Evolutionary conservation across 92 coral and sea anemone genomes (phyloP).

Genomic region (Zoanthus solanderi): DNA sequence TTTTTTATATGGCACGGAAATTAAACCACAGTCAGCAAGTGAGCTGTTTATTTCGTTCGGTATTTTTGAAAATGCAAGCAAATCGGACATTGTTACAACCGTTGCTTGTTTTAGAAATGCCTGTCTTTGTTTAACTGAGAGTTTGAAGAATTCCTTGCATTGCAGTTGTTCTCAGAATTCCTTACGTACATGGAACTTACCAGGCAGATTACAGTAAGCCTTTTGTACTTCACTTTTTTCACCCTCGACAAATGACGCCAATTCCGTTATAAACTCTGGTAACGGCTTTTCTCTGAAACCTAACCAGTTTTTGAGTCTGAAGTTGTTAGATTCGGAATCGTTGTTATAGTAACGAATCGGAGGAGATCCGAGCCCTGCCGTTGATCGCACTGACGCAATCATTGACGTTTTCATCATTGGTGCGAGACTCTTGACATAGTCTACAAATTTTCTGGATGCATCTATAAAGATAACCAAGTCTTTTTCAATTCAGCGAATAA

Average conservation of each 20-base stretch:
- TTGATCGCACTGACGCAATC: constrained; percentile 53
- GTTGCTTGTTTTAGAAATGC: background rate
- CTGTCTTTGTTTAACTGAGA: constrained; percentile 47
- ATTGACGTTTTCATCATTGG: constrained; percentile 64
- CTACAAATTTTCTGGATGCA: too few species aligned
- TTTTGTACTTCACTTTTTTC: constrained; percentile 23
- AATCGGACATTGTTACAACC: constrained; percentile 27
- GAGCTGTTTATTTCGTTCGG: constrained; percentile 36
- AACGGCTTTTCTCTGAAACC: constrained; percentile 53
- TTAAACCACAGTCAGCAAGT: constrained; percentile 31
- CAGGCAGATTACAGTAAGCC: constrained; percentile 48
- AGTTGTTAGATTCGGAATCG: constrained; percentile 61
- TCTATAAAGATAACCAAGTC: constrained; percentile 29
- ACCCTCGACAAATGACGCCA: constrained; percentile 14
- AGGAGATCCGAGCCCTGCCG: constrained; percentile 63
- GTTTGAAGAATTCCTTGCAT: constrained; percentile 47
- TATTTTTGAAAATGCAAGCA: background rate
- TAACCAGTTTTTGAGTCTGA: constrained; percentile 55
- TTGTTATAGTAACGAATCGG: constrained; percentile 58
- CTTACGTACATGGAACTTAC: constrained; percentile 50
- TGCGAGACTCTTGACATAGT: background rate
- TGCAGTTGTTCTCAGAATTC: constrained; percentile 41
- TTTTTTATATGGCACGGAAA: constrained; percentile 41
- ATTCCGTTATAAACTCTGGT: constrained; percentile 47
- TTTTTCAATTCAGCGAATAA: constrained; percentile 1